Conservation (phyloP, 2,797 vertebrate species). For the Tragopan temminckii region DNA sequence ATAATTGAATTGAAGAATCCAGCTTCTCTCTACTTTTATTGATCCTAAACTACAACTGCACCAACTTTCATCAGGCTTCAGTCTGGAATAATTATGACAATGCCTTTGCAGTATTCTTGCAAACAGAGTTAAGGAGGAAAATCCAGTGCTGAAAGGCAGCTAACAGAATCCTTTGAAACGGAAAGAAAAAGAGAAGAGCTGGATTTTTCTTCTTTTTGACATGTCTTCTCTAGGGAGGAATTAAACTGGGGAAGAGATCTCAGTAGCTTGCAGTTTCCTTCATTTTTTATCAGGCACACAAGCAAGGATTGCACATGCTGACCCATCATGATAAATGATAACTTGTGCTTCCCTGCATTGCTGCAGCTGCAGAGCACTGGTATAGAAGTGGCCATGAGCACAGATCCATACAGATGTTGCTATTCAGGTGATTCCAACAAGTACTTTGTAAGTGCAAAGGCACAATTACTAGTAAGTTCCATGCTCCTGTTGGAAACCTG, state of each 20-base stretch:
- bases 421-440: neutral
- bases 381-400: neutral
- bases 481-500: neutral
- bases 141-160: neutral
- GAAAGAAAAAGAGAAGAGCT: neutral
- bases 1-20: neutral
- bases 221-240: neutral
- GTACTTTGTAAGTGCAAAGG: neutral
- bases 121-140: neutral
- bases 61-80: neutral
- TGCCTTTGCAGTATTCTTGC: neutral
- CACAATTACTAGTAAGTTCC: neutral
- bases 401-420: neutral
- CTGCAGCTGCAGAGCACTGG: neutral
- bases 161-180: neutral
- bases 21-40: neutral
- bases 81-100: neutral
- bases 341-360: neutral
- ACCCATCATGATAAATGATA: neutral
- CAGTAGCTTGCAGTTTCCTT: neutral
- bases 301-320: neutral
- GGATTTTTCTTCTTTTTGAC: neutral
- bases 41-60: neutral
- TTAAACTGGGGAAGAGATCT: neutral
- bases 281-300: neutral